Conservation (phyloP, 2,797 vertebrate genomes). For the Oceanodroma leucorhoa region DNA sequence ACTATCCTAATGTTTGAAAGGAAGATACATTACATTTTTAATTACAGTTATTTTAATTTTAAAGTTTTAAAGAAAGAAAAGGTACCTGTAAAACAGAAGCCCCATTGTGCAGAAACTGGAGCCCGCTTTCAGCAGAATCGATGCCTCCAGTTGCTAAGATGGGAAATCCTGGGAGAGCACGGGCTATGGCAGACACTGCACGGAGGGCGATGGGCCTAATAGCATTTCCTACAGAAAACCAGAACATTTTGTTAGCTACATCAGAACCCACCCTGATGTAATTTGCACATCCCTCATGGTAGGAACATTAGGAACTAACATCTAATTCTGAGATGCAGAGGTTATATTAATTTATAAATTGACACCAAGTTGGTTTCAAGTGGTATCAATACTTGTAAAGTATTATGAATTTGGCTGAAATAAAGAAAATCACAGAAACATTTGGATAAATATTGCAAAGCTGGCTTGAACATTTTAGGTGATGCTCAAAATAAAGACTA, state of each 20-base stretch:
- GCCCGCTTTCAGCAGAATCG: slow-evolving; percentile 90
- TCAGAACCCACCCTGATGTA: background rate
- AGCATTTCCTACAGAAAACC: slow-evolving; percentile 82
- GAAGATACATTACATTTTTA: background rate
- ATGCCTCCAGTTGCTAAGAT: slow-evolving; percentile 92
- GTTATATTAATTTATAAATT: background rate
- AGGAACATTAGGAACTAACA: background rate
- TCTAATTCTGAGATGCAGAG: background rate
- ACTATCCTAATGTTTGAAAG: background rate
- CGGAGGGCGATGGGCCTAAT: slow-evolving; percentile 89
- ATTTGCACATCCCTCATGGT: background rate
- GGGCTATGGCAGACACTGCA: slow-evolving; percentile 87
- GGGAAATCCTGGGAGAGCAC: slow-evolving; percentile 86
- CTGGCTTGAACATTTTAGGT: slow-evolving; percentile 6
- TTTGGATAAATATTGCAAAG: background rate
- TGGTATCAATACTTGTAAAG: background rate
- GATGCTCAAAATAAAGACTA: slow-evolving; percentile 39
- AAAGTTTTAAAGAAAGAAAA: background rate
- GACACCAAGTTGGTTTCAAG: background rate
- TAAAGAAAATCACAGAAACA: background rate
- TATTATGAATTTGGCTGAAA: background rate
- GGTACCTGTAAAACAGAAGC: slow-evolving; percentile 90
- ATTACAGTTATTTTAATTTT: background rate
- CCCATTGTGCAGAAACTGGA: slow-evolving; percentile 91
- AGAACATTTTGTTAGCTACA: background rate